Conservation (phyloP, 2,888 invertebrate genomes). For the Iselma pallidipennis region DNA sequence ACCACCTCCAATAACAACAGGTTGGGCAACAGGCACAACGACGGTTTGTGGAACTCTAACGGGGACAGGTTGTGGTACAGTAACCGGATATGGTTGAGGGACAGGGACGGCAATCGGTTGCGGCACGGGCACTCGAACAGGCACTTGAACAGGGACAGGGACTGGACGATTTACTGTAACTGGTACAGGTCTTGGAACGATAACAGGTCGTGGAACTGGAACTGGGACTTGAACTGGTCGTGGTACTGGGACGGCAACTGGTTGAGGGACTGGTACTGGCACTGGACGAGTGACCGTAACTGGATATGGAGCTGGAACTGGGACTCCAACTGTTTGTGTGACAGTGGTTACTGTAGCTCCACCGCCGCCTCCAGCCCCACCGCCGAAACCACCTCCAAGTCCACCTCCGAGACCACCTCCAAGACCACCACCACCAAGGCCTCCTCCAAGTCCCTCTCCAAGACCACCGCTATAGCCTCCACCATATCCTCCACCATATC, state of each 20-base stretch:
- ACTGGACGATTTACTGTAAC: slow-evolving; percentile 44
- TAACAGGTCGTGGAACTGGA: slow-evolving; percentile 39
- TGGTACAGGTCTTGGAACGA: slow-evolving; percentile 38
- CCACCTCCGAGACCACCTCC: slow-evolving; percentile 23
- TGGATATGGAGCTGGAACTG: slow-evolving; percentile 52
- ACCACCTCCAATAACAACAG: slow-evolving; percentile 37
- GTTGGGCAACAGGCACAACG: slow-evolving; percentile 40
- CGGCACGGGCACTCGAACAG: slow-evolving; percentile 56
- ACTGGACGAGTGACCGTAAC: slow-evolving; percentile 57
- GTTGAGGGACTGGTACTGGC: slow-evolving; percentile 59
- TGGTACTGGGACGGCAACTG: slow-evolving; percentile 59
- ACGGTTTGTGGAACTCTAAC: slow-evolving; percentile 46
- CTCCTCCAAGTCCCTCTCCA: slow-evolving; percentile 26
- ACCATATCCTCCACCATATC: slow-evolving; percentile 26
- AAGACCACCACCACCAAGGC: slow-evolving; percentile 25
- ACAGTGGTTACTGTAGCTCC: slow-evolving; percentile 50
- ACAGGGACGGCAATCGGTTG: slow-evolving; percentile 56
- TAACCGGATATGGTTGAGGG: slow-evolving; percentile 62
- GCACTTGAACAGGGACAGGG: slow-evolving; percentile 52
- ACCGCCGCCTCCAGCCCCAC: slow-evolving; percentile 44
- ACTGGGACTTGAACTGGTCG: slow-evolving; percentile 53
- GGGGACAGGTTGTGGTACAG: slow-evolving; percentile 60
- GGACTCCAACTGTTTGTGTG: slow-evolving; percentile 49
- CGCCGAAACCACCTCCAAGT: slow-evolving; percentile 22
- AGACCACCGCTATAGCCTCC: slow-evolving; percentile 23